Evolutionary conservation across 2,113 vertebrate genomes (phyloP).

Genomic region (Plestiodon gilberti): DNA sequence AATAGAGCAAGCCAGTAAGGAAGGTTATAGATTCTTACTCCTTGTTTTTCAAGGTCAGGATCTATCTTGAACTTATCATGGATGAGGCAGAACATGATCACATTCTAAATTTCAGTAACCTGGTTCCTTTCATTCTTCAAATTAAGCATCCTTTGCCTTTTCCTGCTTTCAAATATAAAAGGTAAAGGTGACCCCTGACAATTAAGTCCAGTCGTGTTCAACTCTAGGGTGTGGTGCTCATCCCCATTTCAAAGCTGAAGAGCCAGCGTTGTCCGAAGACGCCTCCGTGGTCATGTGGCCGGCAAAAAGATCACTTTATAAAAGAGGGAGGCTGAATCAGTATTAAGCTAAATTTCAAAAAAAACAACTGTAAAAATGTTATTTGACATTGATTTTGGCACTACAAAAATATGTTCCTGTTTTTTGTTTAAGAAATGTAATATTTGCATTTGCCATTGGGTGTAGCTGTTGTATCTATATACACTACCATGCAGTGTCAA

Average conservation of each 20-base stretch:
- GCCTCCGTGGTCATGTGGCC: too few relatives aligned
- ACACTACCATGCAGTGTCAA: neutral
- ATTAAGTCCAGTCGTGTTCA: too few relatives aligned
- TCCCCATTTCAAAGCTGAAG: too few relatives aligned
- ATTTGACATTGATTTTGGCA: constrained; percentile 13
- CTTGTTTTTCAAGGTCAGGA: neutral
- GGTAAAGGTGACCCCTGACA: too few relatives aligned
- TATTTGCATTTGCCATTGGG: constrained; percentile 57
- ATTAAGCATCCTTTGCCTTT: neutral
- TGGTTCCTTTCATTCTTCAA: too few relatives aligned
- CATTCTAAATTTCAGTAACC: too few relatives aligned
- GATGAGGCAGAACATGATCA: too few relatives aligned
- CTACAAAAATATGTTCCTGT: neutral
- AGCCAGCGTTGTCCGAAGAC: too few relatives aligned
- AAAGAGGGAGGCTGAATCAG: neutral
- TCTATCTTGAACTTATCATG: neutral
- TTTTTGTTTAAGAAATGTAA: constrained; percentile 42
- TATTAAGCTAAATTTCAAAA: neutral
- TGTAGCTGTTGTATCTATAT: constrained; percentile 63
- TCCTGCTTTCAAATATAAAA: neutral
- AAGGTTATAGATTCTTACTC: neutral
- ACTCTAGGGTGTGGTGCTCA: too few relatives aligned
- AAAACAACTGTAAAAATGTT: neutral
- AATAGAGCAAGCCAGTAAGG: neutral
- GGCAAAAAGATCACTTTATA: too few relatives aligned